Evolutionary conservation across 2,113 vertebrate species (phyloP).

Genomic region (Eulemur macaco): DNA sequence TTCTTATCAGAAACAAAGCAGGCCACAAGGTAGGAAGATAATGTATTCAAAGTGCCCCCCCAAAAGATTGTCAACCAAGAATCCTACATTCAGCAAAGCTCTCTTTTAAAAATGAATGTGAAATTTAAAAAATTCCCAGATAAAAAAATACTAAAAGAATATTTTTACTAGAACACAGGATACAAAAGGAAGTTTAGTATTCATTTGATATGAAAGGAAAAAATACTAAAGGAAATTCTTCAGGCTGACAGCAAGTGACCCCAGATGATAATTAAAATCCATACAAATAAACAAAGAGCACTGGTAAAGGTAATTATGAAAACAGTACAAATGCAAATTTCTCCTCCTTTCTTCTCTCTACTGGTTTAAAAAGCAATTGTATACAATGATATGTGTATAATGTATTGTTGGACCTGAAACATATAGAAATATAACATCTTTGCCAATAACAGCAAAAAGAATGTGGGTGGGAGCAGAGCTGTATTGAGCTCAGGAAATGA

Average conservation of each 20-base stretch:
- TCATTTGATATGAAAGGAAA: neutral
- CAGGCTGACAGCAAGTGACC: neutral
- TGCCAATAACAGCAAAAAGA: conserved; percentile 37
- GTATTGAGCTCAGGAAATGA: neutral
- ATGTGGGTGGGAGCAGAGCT: conserved; percentile 17
- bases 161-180: neutral
- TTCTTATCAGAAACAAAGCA: neutral
- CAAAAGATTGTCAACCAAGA: neutral
- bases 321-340: neutral
- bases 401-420: neutral
- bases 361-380: conserved; percentile 11
- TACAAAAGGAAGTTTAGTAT: neutral
- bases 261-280: neutral
- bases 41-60: neutral
- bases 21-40: neutral
- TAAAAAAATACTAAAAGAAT: neutral
- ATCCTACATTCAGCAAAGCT: neutral
- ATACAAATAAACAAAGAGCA: neutral
- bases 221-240: neutral
- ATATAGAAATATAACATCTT: neutral
- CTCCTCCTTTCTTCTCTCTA: neutral
- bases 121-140: neutral
- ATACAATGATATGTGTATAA: neutral
- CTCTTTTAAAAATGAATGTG: neutral
- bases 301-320: neutral